phyloP scores from a whole-genome alignment of 2,797 vertebrate species.

The Danio jaintianensis region DNA sequence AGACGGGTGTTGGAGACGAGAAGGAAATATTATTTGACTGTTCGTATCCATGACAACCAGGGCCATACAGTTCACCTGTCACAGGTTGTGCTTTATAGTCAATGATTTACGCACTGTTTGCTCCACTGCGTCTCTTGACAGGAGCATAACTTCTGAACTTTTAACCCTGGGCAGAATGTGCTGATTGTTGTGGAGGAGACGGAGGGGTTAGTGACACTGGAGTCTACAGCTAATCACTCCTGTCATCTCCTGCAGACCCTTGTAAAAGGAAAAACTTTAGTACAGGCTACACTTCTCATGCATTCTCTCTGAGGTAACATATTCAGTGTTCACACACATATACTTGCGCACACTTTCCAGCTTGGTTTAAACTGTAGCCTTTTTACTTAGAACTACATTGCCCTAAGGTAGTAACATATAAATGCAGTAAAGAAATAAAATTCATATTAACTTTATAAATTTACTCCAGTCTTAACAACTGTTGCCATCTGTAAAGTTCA shows the following conservation, averaged over 20 bases:
- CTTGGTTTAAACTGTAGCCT: no score
- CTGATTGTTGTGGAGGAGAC: conserved; percentile 62
- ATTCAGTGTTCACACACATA: background rate
- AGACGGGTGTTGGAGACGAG: conserved; percentile 70
- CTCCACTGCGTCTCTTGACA: conserved; percentile 40
- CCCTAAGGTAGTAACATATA: no score
- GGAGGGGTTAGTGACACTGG: conserved; percentile 63
- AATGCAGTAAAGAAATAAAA: no score
- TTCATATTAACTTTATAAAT: no score
- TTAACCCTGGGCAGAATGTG: conserved; percentile 68
- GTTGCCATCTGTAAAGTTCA: no score
- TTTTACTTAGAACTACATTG: no score
- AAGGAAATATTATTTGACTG: conserved; percentile 60
- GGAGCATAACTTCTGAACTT: conserved; percentile 21
- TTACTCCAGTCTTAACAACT: no score
- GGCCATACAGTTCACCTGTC: conserved; percentile 72
- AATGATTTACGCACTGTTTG: conserved; percentile 42
- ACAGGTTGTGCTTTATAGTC: conserved; percentile 66
- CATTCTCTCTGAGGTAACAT: conserved; percentile 11
- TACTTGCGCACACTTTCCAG: background rate
- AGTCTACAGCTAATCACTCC: conserved; percentile 67
- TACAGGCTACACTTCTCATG: conserved; percentile 66
- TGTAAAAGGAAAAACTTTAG: conserved; percentile 62
- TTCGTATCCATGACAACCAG: conserved; percentile 70
- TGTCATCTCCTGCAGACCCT: conserved; percentile 63